Evolutionary conservation across 2,888 invertebrate species (phyloP).

Genomic region (Orchesellides sinensis): DNA sequence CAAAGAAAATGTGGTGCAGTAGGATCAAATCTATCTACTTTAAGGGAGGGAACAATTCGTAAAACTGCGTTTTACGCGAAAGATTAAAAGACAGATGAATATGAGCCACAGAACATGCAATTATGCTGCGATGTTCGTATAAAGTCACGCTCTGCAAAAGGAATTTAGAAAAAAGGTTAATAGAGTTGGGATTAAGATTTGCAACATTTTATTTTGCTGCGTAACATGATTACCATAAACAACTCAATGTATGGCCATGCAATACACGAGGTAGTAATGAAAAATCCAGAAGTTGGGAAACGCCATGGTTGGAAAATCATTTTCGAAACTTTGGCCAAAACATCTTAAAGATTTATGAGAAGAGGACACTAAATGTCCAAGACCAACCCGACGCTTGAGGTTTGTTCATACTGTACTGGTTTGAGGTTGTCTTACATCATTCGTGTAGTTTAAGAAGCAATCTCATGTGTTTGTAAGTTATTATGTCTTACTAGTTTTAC

Average conservation of each 20-base stretch:
- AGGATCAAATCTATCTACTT: no score
- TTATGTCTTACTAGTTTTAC: neutral
- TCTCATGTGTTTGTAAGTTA: no score
- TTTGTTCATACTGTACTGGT: neutral
- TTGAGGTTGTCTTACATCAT: no score
- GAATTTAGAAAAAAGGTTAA: neutral
- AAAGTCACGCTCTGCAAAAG: no score
- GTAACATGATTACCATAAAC: constrained; percentile 16
- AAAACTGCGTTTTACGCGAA: neutral
- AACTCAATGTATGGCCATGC: neutral
- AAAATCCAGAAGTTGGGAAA: constrained; percentile 8
- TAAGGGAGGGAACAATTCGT: neutral
- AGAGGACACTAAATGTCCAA: neutral
- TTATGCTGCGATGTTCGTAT: neutral
- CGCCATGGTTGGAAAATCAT: neutral
- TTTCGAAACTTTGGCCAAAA: neutral
- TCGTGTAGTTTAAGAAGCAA: neutral
- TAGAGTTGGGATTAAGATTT: neutral
- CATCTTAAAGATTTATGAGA: constrained; percentile 11
- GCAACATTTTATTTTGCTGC: neutral
- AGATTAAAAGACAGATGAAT: neutral
- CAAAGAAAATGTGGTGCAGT: neutral
- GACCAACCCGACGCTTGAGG: neutral
- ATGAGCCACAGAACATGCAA: neutral
- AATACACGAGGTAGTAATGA: neutral